Conservation (phyloP, 2,113 vertebrate genomes). For the Siphamia tubifer region DNA sequence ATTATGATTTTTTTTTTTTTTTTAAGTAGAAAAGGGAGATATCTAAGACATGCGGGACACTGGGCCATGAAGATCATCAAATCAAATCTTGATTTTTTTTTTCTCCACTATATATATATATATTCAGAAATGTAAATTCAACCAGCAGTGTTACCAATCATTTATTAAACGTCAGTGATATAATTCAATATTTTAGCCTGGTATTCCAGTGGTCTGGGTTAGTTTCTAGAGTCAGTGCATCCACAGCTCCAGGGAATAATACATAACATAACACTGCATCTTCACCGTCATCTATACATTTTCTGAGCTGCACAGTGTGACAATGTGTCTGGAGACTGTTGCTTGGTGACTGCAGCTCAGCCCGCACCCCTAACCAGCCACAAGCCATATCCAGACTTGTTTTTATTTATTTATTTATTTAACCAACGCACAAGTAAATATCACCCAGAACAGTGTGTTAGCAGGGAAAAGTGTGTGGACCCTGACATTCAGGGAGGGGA, state of each 20-base stretch:
- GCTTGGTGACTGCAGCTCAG: constrained; percentile 49
- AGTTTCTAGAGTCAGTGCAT: not conserved
- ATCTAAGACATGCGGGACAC: no score
- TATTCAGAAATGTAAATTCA: no score
- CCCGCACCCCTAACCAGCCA: constrained; percentile 7
- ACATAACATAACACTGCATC: not conserved
- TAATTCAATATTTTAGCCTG: not conserved
- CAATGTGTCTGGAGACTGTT: constrained; percentile 24
- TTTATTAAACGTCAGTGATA: not conserved
- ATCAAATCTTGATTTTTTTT: no score
- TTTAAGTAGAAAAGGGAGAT: no score
- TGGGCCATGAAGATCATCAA: no score
- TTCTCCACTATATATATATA: no score
- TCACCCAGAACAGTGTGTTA: constrained; percentile 1
- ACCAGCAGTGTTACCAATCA: not conserved
- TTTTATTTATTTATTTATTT: not conserved
- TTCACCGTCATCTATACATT: constrained; percentile 3
- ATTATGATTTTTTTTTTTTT: no score
- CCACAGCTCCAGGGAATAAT: not conserved
- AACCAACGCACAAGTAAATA: not conserved
- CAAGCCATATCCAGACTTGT: not conserved
- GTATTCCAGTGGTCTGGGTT: not conserved
- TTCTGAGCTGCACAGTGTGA: not conserved
- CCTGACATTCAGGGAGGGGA: not conserved
- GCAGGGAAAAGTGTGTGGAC: not conserved